phyloP scores from a whole-genome alignment of 2,113 vertebrate genomes.

The Alces alces region DNA sequence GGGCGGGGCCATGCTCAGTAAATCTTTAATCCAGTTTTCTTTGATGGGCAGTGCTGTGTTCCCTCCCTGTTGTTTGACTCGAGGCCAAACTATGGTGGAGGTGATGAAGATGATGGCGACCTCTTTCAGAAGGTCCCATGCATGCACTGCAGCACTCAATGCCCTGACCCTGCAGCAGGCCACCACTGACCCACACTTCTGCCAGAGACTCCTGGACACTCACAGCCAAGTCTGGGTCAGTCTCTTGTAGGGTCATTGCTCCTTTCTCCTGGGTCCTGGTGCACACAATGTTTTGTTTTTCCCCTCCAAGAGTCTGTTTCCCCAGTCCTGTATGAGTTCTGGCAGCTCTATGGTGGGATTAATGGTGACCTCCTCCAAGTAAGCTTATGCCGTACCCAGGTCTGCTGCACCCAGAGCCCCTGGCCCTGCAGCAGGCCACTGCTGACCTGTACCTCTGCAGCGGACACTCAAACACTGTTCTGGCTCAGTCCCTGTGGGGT shows the following conservation, averaged over 20 bases:
- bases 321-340: neutral
- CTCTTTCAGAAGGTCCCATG: neutral
- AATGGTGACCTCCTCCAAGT: neutral
- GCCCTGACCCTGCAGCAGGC: neutral
- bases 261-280: neutral
- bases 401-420: neutral
- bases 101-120: neutral
- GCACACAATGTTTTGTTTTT: neutral
- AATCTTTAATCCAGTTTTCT: neutral
- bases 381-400: neutral
- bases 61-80: neutral
- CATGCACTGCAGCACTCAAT: accelerated
- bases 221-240: neutral
- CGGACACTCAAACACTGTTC: neutral
- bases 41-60: neutral
- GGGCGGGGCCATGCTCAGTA: neutral
- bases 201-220: neutral
- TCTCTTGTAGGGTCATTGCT: neutral
- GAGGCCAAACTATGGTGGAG: neutral
- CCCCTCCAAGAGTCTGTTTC: neutral
- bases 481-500: neutral
- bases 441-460: neutral
- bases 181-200: accelerated
- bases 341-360: neutral
- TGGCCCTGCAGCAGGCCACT: neutral